phyloP scores from a whole-genome alignment of 2,113 vertebrate genomes.

The Pipa parva region DNA sequence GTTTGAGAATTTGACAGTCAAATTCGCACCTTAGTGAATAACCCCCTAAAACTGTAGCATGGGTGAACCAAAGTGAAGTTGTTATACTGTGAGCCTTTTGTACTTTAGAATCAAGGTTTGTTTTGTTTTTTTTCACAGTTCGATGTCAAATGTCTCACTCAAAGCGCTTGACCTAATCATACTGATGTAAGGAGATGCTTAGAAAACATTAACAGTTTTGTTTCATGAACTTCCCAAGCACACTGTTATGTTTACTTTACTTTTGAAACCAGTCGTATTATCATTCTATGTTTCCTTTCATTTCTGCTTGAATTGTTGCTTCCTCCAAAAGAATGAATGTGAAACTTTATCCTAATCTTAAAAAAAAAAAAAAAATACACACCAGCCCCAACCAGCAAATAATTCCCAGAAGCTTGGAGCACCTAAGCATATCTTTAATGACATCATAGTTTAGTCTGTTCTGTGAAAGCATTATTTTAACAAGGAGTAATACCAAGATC shows the following conservation, averaged over 20 bases:
- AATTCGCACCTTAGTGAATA: too few relatives aligned
- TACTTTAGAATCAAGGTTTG: too few relatives aligned
- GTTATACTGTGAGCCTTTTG: too few relatives aligned
- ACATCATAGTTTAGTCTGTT: conserved; percentile 41
- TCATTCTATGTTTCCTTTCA: neutral
- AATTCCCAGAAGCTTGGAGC: conserved; percentile 27
- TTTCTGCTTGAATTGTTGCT: conserved; percentile 19
- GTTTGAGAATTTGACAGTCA: too few relatives aligned
- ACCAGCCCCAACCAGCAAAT: neutral
- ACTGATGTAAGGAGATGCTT: neutral
- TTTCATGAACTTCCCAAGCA: conserved; percentile 8
- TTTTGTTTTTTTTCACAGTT: too few relatives aligned
- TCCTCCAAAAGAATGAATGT: conserved; percentile 2
- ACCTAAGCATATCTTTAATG: conserved; percentile 16
- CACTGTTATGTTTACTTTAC: conserved; percentile 13
- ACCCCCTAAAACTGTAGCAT: too few relatives aligned
- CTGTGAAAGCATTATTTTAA: conserved; percentile 29
- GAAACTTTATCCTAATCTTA: conserved; percentile 8
- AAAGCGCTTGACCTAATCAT: too few relatives aligned
- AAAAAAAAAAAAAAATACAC: conserved; percentile 1
- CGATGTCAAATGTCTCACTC: too few relatives aligned
- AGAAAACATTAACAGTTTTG: conserved; percentile 12
- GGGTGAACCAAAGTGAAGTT: too few relatives aligned
- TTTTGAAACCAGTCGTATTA: conserved; percentile 18
- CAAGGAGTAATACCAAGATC: conserved; percentile 23